Base-by-base conservation (phyloP, 2,113 vertebrate genomes). In the Heterotilapia buettikoferi region DNA sequence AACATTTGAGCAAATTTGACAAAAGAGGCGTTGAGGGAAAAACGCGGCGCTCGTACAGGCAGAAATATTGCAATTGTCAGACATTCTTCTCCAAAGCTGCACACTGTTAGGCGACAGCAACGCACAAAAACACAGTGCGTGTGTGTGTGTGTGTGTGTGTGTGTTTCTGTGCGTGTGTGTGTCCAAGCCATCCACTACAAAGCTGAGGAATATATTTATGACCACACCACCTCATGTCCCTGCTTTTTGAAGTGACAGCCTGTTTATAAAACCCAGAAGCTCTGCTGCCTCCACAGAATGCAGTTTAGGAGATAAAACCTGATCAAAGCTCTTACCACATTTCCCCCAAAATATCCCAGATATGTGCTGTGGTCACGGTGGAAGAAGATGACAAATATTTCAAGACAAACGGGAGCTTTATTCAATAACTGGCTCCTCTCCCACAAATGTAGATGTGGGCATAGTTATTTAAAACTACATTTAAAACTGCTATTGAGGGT, bases 221-320 rank as follows among this genome's bases (percentile, higher is more conserved):
- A 86, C 36, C 86, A 84, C 88, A 91, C 11, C 87, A 63, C 86
- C 86, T 92, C 91, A 88, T 68, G 56, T 90, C 84, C 38, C 85
- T 83, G 84, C 86, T 83, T 94, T 93, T 90, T 94, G 89, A 94
- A 95, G 90, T 95, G 95, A 93, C 94, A 96, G 94, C 8, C 80
- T 95, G 93, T 95, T 95, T 95, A 94, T 92, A 91, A 93, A 94
- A 92, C 5, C 91, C 94, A 94, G 90, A 87, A 88, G 90, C 89
- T 40, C 56, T 19, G 63, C 85, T 88, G 93, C 84, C 88, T 93
- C 80, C 12, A 80, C 84, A 90, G 73, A 90, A 85, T 33, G 78
- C 76, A 87, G 56, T 80, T 83, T 71, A 36, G 16, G 36, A 88
- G 88, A 90, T 87, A 88, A 90, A 90, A 84, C 6, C 50, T 3